Base-by-base conservation (phyloP, 2,797 vertebrate genomes). In the Chromis chromis region DNA sequence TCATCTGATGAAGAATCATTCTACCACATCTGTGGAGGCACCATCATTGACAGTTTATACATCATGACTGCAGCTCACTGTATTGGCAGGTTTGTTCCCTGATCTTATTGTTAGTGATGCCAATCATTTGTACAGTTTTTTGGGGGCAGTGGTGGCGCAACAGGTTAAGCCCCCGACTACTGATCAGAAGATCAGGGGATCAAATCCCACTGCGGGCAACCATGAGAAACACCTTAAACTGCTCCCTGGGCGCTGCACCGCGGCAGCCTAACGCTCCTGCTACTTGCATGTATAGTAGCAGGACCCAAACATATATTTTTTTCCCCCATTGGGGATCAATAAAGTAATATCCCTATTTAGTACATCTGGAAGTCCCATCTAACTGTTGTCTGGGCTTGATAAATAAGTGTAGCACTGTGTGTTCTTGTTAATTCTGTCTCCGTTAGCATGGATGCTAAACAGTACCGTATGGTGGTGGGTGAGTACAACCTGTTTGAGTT, bases 21-120 rank as follows among this genome's bases (percentile, higher is more conserved):
- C 70, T 73, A 55, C 65, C 92, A 93, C 86, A 44, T 93, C 4
- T 93, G 92, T 48, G 92, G 91, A 63, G 91, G 92, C 25, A 33
- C 70, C 21, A 1, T 93, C 48, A 22, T 94, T 31, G 42, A 39
- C 40, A 0, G 4, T 24, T 62, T 16, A 19, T 21, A 87, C 28
- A 14, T 94, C 46, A 53, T 94, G 89, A 94, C 92, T 3, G 91
- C 92, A 21, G 94, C 92, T 54, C 93, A 94, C 82, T 94, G 93
- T 48, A 93, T 94, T 62, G 27, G 87, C 50, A 87, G 86, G 92
- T 93, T 65, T 25, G 64, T 2, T 24, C 17, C 54, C 25, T 59
- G 33, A 36, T 2, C 1, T 36, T 36, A 36, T 36, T 11, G 33
- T 10, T 39, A 62, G 6, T 31, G 31, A 31, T 31, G 31, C 56